Percentiles rank a stretch among this genome's conserved stretches.
These are phyloP conservation scores for Leucophenga maculata DNA, from an alignment of 2,888 invertebrate species.

Conservation along the genomic window DNA sequence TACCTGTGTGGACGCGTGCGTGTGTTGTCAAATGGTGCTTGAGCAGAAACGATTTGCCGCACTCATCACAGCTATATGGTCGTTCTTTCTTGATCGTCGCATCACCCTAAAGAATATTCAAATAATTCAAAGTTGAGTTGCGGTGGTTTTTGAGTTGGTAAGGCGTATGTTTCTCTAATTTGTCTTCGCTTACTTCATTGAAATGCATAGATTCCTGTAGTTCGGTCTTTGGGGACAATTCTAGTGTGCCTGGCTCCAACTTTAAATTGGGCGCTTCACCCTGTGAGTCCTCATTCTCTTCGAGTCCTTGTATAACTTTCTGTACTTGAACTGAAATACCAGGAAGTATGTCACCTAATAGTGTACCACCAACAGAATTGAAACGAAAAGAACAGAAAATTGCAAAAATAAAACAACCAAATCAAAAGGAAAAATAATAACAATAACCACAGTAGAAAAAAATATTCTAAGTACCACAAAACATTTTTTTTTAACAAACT, in stretches of 20 bases:
- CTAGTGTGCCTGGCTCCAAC: conserved; percentile 72
- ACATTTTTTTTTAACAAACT: conserved; percentile 23
- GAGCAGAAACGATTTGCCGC: conserved; percentile 86
- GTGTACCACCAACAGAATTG: conserved; percentile 63
- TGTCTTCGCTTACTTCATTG: conserved; percentile 62
- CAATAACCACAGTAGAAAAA: conserved; percentile 40
- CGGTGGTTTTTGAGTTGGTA: conserved; percentile 3
- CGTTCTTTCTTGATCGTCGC: conserved; percentile 77
- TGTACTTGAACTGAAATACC: conserved; percentile 73
- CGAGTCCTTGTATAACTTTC: conserved; percentile 73
- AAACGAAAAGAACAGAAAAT: conserved; percentile 52
- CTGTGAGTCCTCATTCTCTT: conserved; percentile 72
- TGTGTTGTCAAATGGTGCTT: conserved; percentile 90
- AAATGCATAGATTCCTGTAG: conserved; percentile 70
- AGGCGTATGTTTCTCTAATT: conserved; percentile 1
- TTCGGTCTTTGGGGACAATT: conserved; percentile 72
- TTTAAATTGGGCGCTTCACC: conserved; percentile 72
- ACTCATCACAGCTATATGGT: conserved; percentile 87
- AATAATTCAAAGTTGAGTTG: conserved; percentile 12
- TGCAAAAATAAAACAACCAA: conserved; percentile 43
- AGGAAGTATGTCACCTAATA: conserved; percentile 71
- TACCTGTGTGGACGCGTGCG: conserved; percentile 85
- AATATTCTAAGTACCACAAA: conserved; percentile 21
- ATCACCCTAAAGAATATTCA: conserved; percentile 61
- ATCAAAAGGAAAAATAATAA: conserved; percentile 47